Conservation (phyloP, 2,888 invertebrate species). For the Choreutis nemorana region DNA sequence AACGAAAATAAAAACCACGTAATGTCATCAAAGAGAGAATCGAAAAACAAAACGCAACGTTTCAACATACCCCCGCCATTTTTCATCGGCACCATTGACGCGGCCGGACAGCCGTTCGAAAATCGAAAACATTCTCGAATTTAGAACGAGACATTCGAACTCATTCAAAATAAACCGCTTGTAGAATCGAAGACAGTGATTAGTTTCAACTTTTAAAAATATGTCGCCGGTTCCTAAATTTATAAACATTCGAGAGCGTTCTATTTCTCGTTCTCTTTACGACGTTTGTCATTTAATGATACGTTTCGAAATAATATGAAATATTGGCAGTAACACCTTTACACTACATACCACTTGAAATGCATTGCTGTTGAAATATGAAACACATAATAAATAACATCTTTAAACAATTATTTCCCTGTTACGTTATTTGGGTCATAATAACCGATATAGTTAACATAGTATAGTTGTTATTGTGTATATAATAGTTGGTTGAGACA, state of each 20-base stretch:
- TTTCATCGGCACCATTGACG: constrained; percentile 39
- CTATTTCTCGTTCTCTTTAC: constrained; percentile 58
- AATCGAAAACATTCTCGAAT: constrained; percentile 58
- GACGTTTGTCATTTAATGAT: constrained; percentile 57
- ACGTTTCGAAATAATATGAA: too few species aligned
- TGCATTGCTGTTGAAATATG: too few species aligned
- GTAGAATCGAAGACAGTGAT: constrained; percentile 65
- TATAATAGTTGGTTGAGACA: too few species aligned
- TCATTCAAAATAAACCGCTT: constrained; percentile 54
- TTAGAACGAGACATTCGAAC: constrained; percentile 56
- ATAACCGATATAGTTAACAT: too few species aligned
- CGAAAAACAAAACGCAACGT: not conserved
- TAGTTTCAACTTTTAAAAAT: constrained; percentile 65
- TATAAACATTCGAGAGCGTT: constrained; percentile 55
- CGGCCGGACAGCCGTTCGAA: constrained; percentile 45
- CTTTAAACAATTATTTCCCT: too few species aligned
- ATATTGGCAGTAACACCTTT: too few species aligned
- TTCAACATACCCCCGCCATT: constrained; percentile 25
- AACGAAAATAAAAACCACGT: not conserved
- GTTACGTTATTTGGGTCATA: too few species aligned
- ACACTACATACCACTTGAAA: too few species aligned
- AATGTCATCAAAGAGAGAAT: not conserved
- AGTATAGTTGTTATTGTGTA: too few species aligned
- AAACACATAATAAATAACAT: too few species aligned
- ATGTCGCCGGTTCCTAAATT: constrained; percentile 58